Evolutionary conservation across 2,888 invertebrate species (phyloP), one percentile per base, ranked within the genome.

Genomic region (Sipha maydis): DNA sequence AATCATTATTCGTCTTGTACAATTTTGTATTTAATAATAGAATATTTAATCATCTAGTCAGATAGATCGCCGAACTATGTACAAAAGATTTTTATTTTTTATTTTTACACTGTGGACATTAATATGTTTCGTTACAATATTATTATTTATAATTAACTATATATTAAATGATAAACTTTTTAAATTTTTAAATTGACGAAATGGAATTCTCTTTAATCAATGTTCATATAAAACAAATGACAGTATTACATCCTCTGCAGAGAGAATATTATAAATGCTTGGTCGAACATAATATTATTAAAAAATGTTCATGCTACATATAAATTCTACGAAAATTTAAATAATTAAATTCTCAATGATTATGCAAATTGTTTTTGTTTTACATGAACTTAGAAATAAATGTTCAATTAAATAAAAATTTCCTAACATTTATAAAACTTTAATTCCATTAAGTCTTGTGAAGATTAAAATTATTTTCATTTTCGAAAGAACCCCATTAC

Each of bases 391-490:
- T 28, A 69, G 69, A 28, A 25, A 69, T 69, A 69, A 28, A 82
- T 9, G 67, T 82, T 67, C 38, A 61, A 48, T 82, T 69, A 41
- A 69, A 67, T 28, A 28, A 21, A 82, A 19, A 41, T 41, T 28
- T 41, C 28, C n/a, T 38, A 28, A 28, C 11, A 67, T 80, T 80
- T 67, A 28, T 41, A 41, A 19, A 38, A 41, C 41, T 69, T 38
- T 31, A 56, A 61, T 61, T 69, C 61, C 28, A 38, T 41, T 82
- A 69, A 67, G 56, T 28, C 28, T 28, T 19, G n/a, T 28, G 41
- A 41, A 69, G 41, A 69, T 82, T 69, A 41, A 41, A 82, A 82
- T 67, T 69, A 82, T 82, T 82, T 80, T 69, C 41, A 41, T 82
- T 82, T 61, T 21, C 67, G 0, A 69, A 41, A 41, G 38, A 69